Percentiles rank a stretch among this genome's conserved stretches.
Evolutionary conservation across 1,140 invertebrate species (phyloP).

Genomic region (Anthonomus grandis): DNA sequence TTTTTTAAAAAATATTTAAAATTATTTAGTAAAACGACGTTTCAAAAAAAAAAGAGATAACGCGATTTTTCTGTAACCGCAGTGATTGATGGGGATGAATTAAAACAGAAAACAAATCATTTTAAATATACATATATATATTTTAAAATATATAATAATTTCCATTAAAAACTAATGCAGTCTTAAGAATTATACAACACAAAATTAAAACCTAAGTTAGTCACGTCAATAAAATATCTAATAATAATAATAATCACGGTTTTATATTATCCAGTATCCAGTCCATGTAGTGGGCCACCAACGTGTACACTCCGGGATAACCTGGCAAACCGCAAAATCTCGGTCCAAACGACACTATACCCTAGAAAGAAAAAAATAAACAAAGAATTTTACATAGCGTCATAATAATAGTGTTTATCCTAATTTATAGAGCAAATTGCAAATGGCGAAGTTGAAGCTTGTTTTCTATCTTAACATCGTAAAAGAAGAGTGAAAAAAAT

Average conservation of each 20-base stretch:
- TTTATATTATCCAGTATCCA: slow-evolving; percentile 50
- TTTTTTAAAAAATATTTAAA: no score
- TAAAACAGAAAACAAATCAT: no score
- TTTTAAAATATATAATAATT: no score
- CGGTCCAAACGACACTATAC: slow-evolving; percentile 55
- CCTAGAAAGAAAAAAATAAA: slow-evolving; percentile 5
- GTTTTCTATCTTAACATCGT: no score
- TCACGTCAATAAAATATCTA: background rate
- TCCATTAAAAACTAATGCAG: background rate
- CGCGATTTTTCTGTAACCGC: no score
- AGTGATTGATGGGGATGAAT: no score
- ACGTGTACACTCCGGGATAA: slow-evolving; percentile 62
- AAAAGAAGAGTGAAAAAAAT: no score
- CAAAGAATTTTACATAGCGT: background rate
- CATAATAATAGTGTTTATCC: background rate
- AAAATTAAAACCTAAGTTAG: background rate
- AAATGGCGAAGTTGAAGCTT: slow-evolving; percentile 41
- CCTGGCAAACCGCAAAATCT: slow-evolving; percentile 52
- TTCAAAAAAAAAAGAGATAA: no score
- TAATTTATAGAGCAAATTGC: background rate
- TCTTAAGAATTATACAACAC: background rate
- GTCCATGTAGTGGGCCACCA: slow-evolving; percentile 57
- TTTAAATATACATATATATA: no score
- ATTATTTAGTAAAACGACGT: no score
- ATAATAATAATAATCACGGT: slow-evolving; percentile 5